A percentile compares a stretch with the other conserved stretches of the same genome.
phyloP scores from a whole-genome alignment of 1,140 invertebrate genomes.

The Leptopilina clavipes region DNA sequence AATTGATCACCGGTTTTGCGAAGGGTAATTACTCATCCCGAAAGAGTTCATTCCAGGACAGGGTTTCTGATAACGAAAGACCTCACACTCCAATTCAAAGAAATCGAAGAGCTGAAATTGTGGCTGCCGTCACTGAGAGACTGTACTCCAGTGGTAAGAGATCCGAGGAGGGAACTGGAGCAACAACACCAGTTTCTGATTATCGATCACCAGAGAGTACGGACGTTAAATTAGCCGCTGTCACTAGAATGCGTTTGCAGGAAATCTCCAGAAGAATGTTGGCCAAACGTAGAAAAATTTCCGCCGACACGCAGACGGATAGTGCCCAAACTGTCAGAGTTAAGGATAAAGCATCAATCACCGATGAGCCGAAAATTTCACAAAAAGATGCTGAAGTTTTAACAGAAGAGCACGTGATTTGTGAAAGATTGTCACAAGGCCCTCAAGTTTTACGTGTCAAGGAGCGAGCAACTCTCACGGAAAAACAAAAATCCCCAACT shows the following conservation, averaged over 20 bases:
- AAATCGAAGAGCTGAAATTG: slow-evolving; percentile 78
- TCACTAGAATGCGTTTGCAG: slow-evolving; percentile 67
- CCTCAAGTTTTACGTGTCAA: slow-evolving; percentile 61
- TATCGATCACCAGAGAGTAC: slow-evolving; percentile 58
- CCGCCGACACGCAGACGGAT: slow-evolving; percentile 79
- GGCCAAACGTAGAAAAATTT: slow-evolving; percentile 75
- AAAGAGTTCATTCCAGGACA: slow-evolving; percentile 51
- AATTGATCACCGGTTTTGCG: slow-evolving; percentile 49
- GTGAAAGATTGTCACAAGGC: slow-evolving; percentile 40
- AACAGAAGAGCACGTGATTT: slow-evolving; percentile 65
- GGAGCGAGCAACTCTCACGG: slow-evolving; percentile 65
- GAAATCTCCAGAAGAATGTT: slow-evolving; percentile 72
- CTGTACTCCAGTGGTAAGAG: slow-evolving; percentile 79
- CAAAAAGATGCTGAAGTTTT: slow-evolving; percentile 59
- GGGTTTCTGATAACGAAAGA: slow-evolving; percentile 52
- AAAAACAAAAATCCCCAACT: slow-evolving; percentile 53
- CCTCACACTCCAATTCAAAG: slow-evolving; percentile 60
- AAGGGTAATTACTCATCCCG: slow-evolving; percentile 50
- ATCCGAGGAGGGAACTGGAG: slow-evolving; percentile 75
- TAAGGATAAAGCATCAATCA: slow-evolving; percentile 75
- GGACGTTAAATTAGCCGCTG: slow-evolving; percentile 56
- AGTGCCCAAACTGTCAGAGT: slow-evolving; percentile 72
- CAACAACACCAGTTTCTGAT: slow-evolving; percentile 57
- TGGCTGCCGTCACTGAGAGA: slow-evolving; percentile 81
- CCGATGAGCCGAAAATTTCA: slow-evolving; percentile 56